Evolutionary conservation across 2,888 invertebrate species (phyloP).

Genomic region (Cerceris ruficornis): DNA sequence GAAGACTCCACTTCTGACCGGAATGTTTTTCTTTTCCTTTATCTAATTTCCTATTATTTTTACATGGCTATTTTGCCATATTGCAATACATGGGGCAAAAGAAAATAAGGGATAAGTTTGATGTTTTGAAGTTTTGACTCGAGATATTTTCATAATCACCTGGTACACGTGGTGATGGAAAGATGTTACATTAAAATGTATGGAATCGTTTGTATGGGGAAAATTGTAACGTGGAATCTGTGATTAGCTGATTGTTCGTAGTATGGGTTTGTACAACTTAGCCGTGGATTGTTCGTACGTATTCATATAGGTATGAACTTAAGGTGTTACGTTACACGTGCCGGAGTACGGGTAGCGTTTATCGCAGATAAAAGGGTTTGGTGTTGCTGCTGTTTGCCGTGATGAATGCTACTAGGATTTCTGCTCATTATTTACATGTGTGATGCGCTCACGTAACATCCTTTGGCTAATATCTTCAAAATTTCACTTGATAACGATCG

Average conservation of each 20-base stretch:
- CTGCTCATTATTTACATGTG: constrained; percentile 54
- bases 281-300: constrained; percentile 35
- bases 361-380: constrained; percentile 56
- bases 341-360: constrained; percentile 35
- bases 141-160: too few species aligned
- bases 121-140: too few species aligned
- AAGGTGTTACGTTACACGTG: constrained; percentile 73
- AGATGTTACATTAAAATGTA: background rate
- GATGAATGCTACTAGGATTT: constrained; percentile 44
- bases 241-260: constrained; percentile 14
- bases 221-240: constrained; percentile 4
- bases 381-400: constrained; percentile 41
- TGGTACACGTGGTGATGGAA: too few species aligned
- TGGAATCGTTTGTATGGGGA: background rate
- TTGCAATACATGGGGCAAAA: too few species aligned
- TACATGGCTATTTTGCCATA: background rate
- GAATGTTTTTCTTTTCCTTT: background rate
- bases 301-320: constrained; percentile 41
- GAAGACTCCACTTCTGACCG: constrained; percentile 3
- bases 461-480: constrained; percentile 20
- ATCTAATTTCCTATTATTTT: background rate
- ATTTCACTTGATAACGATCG: background rate
- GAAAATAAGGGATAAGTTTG: too few species aligned
- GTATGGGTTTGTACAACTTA: constrained; percentile 32
- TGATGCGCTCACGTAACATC: constrained; percentile 27